Evolutionary conservation across 2,113 vertebrate species (phyloP), one percentile per base, ranked within the genome.

Genomic region (Crotalus viridis): DNA sequence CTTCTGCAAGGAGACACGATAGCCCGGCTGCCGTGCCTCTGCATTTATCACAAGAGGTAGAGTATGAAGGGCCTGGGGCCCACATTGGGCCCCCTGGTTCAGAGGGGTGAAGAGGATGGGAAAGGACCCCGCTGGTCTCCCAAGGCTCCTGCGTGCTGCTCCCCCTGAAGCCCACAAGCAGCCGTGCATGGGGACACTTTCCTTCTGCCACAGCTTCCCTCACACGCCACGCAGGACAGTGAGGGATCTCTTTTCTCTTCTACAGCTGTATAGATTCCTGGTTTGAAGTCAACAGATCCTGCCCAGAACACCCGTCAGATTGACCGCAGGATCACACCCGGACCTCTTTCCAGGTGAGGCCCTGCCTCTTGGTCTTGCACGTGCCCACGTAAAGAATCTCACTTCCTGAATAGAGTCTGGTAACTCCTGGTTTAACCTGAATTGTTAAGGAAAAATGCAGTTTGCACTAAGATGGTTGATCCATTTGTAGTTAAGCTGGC

Each of bases 211-310:
- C 5, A 7, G 69, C 33, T 6, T 19, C n/a, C 15, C 13, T 69
- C 28, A n/a, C 12, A 33, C 2, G 64, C 64, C 28, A 1, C 2
- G n/a, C 64, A 33, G n/a, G 13, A 5, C 15, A 26, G 8, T 19
- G 22, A 56, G 10, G 33, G 3, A 4, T 48, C 26, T 33, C 22
- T 59, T 39, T 88, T 89, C 57, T 52, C 52, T 69, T 57, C 54
- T 21, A 8, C 95, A 99, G 99, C 98, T 99, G 99, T 99, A 99
- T 99, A 99, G 99, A 99, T 97, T 99, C 99, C 1, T 99, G 99
- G 99, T 99, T 99, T 98, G 99, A 99, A 98, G 99, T 99, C 98
- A 99, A 99, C 97, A 99, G 99, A 97, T 99, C 99, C 96, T 99
- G 99, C 97, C 99, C 99, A 19, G 99, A 99, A 96, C 99, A 99